A percentile compares a stretch with the other conserved stretches of the same genome.
phyloP scores from a whole-genome alignment of 2,888 invertebrate genomes.

The Germaria angustata region DNA sequence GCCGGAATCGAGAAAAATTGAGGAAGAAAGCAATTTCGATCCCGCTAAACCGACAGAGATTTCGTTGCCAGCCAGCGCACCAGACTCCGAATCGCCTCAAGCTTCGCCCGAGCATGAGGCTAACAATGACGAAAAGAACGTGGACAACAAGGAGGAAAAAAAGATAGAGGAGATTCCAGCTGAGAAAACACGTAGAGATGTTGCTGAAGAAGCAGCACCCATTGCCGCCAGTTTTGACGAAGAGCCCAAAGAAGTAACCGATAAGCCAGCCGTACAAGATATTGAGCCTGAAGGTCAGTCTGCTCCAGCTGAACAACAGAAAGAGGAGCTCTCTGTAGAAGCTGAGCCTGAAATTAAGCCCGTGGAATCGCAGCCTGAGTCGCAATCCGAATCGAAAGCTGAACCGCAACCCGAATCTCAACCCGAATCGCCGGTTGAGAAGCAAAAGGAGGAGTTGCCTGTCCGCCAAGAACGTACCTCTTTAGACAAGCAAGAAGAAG shows the following conservation, averaged over 20 bases:
- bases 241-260: conserved; percentile 60
- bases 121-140: conserved; percentile 64
- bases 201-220: conserved; percentile 67
- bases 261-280: conserved; percentile 63
- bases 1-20: conserved; percentile 62
- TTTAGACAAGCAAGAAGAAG: conserved; percentile 66
- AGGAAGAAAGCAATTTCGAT: conserved; percentile 39
- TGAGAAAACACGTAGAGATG: conserved; percentile 70
- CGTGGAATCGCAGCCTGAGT: conserved; percentile 35
- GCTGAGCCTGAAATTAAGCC: conserved; percentile 48
- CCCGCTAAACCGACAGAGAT: conserved; percentile 35
- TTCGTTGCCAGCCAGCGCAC: too few relatives aligned
- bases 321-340: conserved; percentile 63
- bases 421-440: conserved; percentile 54
- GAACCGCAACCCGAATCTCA: too few relatives aligned
- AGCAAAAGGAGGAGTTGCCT: conserved; percentile 70
- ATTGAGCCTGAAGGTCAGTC: conserved; percentile 64
- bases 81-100: conserved; percentile 70
- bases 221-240: conserved; percentile 68
- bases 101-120: conserved; percentile 67
- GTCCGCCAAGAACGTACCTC: conserved; percentile 72
- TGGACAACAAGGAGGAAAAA: conserved; percentile 63
- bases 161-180: conserved; percentile 65
- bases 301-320: conserved; percentile 64
- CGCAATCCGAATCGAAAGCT: too few relatives aligned